Percentiles rank a stretch among this genome's conserved stretches.
phyloP scores from a whole-genome alignment of 2,888 invertebrate genomes.

The Deroplatys truncata region DNA sequence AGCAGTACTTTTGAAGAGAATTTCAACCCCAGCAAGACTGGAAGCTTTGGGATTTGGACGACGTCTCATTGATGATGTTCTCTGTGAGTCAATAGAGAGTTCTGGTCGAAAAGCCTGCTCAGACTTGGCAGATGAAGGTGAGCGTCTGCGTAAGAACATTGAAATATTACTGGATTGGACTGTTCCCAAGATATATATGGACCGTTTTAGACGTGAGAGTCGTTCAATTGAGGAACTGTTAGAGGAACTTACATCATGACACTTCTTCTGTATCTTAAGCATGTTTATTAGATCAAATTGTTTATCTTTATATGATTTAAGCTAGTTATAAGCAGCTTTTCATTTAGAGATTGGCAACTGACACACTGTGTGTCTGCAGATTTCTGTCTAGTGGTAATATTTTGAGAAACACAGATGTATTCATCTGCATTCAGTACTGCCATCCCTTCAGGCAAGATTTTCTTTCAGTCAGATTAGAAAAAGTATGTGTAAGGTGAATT shows the following conservation, averaged over 20 bases:
- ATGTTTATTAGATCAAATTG: not conserved
- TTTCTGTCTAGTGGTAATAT: not conserved
- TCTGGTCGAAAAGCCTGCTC: slow-evolving; percentile 64
- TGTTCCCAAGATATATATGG: slow-evolving; percentile 74
- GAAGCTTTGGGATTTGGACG: slow-evolving; percentile 72
- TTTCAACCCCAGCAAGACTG: slow-evolving; percentile 73
- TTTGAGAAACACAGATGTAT: not conserved
- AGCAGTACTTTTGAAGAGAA: slow-evolving; percentile 76
- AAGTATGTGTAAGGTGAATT: not conserved
- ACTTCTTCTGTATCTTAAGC: slow-evolving; percentile 19
- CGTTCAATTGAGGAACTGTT: slow-evolving; percentile 74
- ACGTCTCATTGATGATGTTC: slow-evolving; percentile 74
- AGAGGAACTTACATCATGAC: slow-evolving; percentile 63
- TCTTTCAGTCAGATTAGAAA: not conserved
- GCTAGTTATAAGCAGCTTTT: not conserved
- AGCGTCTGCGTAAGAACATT: slow-evolving; percentile 68
- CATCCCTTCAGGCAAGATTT: not conserved
- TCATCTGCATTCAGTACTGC: not conserved
- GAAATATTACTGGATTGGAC: slow-evolving; percentile 76
- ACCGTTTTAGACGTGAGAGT: slow-evolving; percentile 66
- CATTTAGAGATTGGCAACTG: too few species aligned
- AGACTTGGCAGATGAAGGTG: slow-evolving; percentile 53
- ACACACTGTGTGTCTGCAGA: too few species aligned
- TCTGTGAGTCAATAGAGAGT: slow-evolving; percentile 70
- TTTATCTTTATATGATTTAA: not conserved